A percentile compares a stretch with the other conserved stretches of the same genome.
These are phyloP conservation scores for Epicauta chinensis DNA, from an alignment of 1,140 invertebrate genomes.

Conservation along the genomic window DNA sequence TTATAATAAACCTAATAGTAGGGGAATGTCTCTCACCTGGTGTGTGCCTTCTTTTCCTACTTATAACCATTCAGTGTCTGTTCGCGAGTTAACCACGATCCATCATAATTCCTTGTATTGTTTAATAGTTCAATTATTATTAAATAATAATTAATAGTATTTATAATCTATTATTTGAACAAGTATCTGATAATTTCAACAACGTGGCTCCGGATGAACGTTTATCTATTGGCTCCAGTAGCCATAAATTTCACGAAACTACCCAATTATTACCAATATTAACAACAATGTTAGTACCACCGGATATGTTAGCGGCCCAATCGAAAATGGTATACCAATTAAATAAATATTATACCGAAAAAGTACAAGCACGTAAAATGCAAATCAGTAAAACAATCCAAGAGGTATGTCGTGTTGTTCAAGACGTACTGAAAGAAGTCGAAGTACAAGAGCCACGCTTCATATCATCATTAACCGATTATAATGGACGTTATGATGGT, in stretches of 20 bases:
- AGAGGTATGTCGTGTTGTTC: conserved; percentile 88
- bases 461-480: conserved; percentile 75
- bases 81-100: conserved; percentile 19
- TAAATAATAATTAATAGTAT: too few species aligned
- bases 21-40: conserved; percentile 25
- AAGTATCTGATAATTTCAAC: conserved; percentile 21
- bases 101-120: conserved; percentile 16
- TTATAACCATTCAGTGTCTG: conserved; percentile 11
- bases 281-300: conserved; percentile 69
- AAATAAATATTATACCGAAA: conserved; percentile 90
- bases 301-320: conserved; percentile 82
- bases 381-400: conserved; percentile 82
- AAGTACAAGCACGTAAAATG: conserved; percentile 79
- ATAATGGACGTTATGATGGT: conserved; percentile 59
- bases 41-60: conserved; percentile 4
- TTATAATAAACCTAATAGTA: neutral
- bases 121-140: too few species aligned
- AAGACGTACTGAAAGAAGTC: conserved; percentile 93
- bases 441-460: conserved; percentile 95
- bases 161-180: too few species aligned
- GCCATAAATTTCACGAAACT: conserved; percentile 5
- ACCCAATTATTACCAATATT: too few species aligned
- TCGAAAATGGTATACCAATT: conserved; percentile 89
- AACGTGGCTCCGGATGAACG: conserved; percentile 36
- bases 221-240: conserved; percentile 26